Evolutionary conservation across 2,888 invertebrate species (phyloP), one percentile per base, ranked within the genome.

Genomic region (Hymenopus coronatus): DNA sequence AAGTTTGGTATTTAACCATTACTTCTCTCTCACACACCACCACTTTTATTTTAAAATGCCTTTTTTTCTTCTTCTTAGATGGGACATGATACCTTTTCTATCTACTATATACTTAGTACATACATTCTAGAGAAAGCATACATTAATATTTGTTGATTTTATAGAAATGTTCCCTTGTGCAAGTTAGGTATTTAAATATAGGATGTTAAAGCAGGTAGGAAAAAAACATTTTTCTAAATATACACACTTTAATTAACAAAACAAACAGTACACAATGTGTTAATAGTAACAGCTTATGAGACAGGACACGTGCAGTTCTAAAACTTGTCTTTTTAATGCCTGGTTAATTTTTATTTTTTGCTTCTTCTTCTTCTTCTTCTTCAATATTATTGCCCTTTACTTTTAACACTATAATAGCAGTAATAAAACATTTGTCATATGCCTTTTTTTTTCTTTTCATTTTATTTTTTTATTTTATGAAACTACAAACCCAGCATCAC

Each of bases 191-290:
- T 7, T 33, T 33, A 33, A 33, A 8, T 33, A 33, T 6, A 6
- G 6, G 7, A 33, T 33, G 33, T 33, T 40, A 12, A 9, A 40
- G 12, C n/a, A 12, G 40, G 40, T 12, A 12, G 2, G 20, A 82
- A 28, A 83, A 1, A 83, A 27, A 83, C 7, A 27, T 12, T 83
- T 89, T 90, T 90, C 90, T 91, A 91, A 91, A 91, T 91, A 91
- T 90, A 90, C 91, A 91, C 91, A 91, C 90, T 91, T 91, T 91
- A 91, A 91, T 91, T 91, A 91, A 90, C 91, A 91, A 91, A 91
- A 90, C 90, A 91, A 91, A 91, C 90, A 91, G 89, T 91, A 91
- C 90, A 91, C 90, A 89, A 89, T 88, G 89, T 91, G 89, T 90
- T 90, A 90, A 90, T 89, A 89, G 90, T 90, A 88, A 89, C 89